Percentiles rank a stretch among this genome's conserved stretches.
Evolutionary conservation across 2,797 vertebrate genomes (phyloP).

Genomic region (Spheniscus humboldti): DNA sequence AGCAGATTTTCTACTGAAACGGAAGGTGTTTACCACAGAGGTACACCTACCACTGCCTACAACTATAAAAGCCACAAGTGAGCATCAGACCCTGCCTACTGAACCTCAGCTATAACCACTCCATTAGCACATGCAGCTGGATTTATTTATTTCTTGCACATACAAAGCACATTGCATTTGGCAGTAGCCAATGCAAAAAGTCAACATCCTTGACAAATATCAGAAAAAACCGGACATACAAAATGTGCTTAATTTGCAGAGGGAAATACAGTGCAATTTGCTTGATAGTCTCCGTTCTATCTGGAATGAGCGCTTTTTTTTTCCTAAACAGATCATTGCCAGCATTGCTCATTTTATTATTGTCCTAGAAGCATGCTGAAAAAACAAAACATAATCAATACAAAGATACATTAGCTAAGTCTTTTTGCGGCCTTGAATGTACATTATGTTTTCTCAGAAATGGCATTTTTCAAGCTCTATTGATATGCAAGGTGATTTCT

Average conservation of each 20-base stretch:
- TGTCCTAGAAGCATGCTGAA: neutral
- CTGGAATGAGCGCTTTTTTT: neutral
- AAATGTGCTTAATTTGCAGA: neutral
- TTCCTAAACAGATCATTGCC: neutral
- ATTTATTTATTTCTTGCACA: neutral
- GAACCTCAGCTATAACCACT: conserved; percentile 68
- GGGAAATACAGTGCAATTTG: neutral
- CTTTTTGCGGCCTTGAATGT: conserved; percentile 6
- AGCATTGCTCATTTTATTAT: conserved; percentile 32
- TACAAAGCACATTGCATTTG: neutral
- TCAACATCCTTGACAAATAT: neutral
- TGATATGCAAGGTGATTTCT: conserved; percentile 14
- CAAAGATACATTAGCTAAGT: conserved; percentile 40
- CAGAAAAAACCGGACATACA: neutral
- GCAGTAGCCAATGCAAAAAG: neutral
- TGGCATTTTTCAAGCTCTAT: neutral
- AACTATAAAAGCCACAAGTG: conserved; percentile 62
- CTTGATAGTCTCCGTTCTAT: neutral
- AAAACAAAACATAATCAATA: conserved; percentile 33
- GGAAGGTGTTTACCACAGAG: conserved; percentile 22
- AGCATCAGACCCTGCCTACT: conserved; percentile 32
- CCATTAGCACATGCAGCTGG: conserved; percentile 36
- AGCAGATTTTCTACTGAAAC: neutral
- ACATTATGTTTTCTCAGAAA: conserved; percentile 54
- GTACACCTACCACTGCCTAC: conserved; percentile 12